Percentiles rank a stretch among this genome's conserved stretches.
Conservation (phyloP, 2,888 invertebrate species). For the Orthosia incerta region DNA sequence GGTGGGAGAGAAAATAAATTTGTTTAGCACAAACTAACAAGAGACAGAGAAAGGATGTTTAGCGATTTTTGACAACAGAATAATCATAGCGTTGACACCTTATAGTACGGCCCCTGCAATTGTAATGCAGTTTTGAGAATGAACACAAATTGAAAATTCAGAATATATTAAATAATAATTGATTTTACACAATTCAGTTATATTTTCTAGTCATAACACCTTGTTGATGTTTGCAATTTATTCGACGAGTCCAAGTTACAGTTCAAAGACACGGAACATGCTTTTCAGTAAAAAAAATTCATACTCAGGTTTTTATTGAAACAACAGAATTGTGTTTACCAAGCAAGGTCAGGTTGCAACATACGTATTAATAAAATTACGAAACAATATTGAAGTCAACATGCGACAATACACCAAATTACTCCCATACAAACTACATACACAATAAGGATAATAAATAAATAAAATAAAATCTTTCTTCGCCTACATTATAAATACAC, state of each 20-base stretch:
- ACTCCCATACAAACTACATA: constrained; percentile 65
- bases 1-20: no score
- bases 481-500: constrained; percentile 81
- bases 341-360: constrained; percentile 50
- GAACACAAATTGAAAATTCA: constrained; percentile 18
- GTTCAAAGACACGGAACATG: constrained; percentile 6
- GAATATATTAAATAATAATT: neutral
- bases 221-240: constrained; percentile 13
- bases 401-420: constrained; percentile 50
- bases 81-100: no score
- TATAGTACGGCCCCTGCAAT: constrained; percentile 6
- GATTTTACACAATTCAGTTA: constrained; percentile 5
- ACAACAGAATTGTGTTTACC: constrained; percentile 33
- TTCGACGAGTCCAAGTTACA: constrained; percentile 11
- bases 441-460: constrained; percentile 78
- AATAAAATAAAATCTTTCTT: constrained; percentile 81
- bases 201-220: constrained; percentile 5
- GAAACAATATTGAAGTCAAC: constrained; percentile 46
- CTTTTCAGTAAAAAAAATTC: neutral
- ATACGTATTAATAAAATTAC: constrained; percentile 33
- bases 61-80: no score
- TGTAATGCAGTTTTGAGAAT: constrained; percentile 14
- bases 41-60: no score
- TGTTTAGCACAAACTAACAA: no score
- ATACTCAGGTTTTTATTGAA: constrained; percentile 1